A percentile compares a stretch with the other conserved stretches of the same genome.
phyloP scores from a whole-genome alignment of 2,888 invertebrate genomes.

The Papilio elwesi region DNA sequence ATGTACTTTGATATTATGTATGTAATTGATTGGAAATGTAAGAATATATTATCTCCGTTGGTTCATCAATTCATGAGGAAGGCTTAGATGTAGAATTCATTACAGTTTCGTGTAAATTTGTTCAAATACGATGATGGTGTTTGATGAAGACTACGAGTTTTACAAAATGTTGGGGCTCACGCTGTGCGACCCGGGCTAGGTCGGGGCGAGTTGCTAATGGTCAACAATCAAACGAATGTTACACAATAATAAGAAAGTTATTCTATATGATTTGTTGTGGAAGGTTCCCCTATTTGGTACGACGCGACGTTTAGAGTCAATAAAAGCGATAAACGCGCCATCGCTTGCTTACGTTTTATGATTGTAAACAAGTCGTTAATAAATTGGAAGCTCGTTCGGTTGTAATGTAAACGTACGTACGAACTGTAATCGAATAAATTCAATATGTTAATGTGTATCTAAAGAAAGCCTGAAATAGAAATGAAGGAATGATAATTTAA shows the following conservation, averaged over 20 bases:
- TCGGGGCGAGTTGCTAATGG: not conserved
- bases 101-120: too few relatives aligned
- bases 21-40: too few relatives aligned
- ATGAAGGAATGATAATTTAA: too few relatives aligned
- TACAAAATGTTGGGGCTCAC: too few relatives aligned
- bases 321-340: constrained; percentile 12
- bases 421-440: not conserved
- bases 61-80: too few relatives aligned
- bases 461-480: too few relatives aligned
- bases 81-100: too few relatives aligned
- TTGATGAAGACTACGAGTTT: too few relatives aligned
- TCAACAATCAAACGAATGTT: constrained; percentile 1
- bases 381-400: constrained; percentile 10
- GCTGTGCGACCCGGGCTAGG: too few relatives aligned
- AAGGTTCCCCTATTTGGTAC: constrained; percentile 12
- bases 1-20: too few relatives aligned
- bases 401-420: not conserved
- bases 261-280: constrained; percentile 6
- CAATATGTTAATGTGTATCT: constrained; percentile 2
- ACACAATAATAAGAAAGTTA: constrained; percentile 1
- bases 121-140: too few relatives aligned
- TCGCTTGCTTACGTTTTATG: constrained; percentile 16
- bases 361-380: constrained; percentile 14
- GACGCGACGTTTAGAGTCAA: constrained; percentile 20
- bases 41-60: too few relatives aligned